phyloP scores from a whole-genome alignment of 2,888 invertebrate genomes.

The Eristalinus aeneus region DNA sequence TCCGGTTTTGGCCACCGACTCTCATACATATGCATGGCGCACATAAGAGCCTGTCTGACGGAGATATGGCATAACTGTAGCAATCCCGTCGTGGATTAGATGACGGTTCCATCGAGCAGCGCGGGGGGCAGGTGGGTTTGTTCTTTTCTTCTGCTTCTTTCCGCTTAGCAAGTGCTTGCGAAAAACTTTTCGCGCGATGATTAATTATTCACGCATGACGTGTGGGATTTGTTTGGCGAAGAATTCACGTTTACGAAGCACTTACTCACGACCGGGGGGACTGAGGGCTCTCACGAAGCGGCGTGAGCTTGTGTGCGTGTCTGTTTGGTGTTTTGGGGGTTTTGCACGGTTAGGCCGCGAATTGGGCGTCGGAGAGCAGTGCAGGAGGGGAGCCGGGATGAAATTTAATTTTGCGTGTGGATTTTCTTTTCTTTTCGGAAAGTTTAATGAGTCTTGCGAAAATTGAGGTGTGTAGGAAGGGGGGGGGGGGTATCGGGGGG shows the following conservation, averaged over 20 bases:
- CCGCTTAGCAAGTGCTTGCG: conserved; percentile 35
- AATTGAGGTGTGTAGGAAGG: background rate
- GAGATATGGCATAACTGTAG: conserved; percentile 44
- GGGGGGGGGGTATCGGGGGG: too few relatives aligned
- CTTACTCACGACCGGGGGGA: conserved; percentile 14
- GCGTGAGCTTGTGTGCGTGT: background rate
- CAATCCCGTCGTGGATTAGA: conserved; percentile 33
- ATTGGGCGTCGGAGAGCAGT: background rate
- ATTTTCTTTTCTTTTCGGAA: background rate
- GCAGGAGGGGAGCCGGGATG: background rate
- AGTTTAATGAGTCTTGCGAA: conserved; percentile 25
- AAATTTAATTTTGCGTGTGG: conserved; percentile 37
- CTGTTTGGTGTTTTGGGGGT: background rate
- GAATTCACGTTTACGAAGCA: conserved; percentile 45
- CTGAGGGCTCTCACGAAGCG: background rate
- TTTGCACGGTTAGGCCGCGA: background rate
- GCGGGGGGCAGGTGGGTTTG: background rate
- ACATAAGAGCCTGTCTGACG: background rate
- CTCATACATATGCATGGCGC: background rate
- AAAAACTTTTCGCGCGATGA: conserved; percentile 66
- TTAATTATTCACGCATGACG: conserved; percentile 68
- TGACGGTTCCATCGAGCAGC: too few relatives aligned
- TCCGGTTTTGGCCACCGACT: background rate
- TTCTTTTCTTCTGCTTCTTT: conserved; percentile 6
- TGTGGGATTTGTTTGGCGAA: conserved; percentile 49